Percentiles rank a stretch among this genome's conserved stretches.
Evolutionary conservation across 2,113 vertebrate species (phyloP).

Genomic region (Pungitius pungitius): DNA sequence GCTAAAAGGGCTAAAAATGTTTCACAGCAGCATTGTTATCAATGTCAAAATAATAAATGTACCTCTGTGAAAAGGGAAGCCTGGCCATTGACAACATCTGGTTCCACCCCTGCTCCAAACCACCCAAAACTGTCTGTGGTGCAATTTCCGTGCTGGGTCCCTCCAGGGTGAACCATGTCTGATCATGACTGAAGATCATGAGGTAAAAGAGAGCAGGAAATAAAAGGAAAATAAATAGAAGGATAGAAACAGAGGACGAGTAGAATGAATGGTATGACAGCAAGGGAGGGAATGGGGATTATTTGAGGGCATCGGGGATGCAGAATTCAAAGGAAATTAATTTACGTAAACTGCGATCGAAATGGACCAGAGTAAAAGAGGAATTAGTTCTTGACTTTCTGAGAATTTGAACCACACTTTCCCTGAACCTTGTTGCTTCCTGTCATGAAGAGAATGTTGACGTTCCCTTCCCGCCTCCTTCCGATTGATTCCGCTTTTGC

Average conservation of each 20-base stretch:
- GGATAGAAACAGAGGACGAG: slow-evolving; percentile 3
- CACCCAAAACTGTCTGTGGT: slow-evolving; percentile 8
- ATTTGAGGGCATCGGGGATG: not conserved
- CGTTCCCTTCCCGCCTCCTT: not conserved
- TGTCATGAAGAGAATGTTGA: slow-evolving; percentile 17
- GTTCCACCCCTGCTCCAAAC: slow-evolving; percentile 1
- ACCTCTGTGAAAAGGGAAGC: not conserved
- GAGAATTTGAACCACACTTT: not conserved
- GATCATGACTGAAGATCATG: not conserved
- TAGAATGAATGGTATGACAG: slow-evolving; percentile 17
- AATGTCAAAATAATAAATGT: not conserved
- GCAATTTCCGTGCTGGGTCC: slow-evolving; percentile 26
- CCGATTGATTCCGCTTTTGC: not conserved
- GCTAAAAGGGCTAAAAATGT: too few species aligned
- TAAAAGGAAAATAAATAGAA: not conserved
- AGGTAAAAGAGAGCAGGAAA: slow-evolving; percentile 11
- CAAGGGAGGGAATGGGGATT: slow-evolving; percentile 3
- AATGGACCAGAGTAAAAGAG: not conserved
- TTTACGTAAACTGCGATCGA: not conserved
- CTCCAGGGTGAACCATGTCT: slow-evolving; percentile 18
- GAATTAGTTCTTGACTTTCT: not conserved
- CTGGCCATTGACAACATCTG: not conserved
- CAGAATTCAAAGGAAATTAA: not conserved
- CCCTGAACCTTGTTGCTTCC: slow-evolving; percentile 1
- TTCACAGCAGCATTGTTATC: not conserved